Evolutionary conservation across 2,797 vertebrate species (phyloP), one percentile per base, ranked within the genome.

Genomic region (Aotus griseimembra): DNA sequence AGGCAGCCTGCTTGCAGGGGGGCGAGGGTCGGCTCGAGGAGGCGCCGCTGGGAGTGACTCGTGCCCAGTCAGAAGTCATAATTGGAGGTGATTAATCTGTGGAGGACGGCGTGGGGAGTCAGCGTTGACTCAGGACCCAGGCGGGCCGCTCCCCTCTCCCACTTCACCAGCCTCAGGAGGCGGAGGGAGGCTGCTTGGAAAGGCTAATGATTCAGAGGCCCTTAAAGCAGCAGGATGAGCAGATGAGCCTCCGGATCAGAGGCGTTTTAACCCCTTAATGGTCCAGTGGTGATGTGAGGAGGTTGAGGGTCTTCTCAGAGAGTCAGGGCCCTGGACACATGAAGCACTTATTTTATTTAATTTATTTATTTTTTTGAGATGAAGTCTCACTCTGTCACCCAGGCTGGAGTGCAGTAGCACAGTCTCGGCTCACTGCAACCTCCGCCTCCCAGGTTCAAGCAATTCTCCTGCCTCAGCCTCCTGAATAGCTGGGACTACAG

Each of bases 111-210:
- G 58, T 1, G 7, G 67, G 17, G 13, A 33, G 77, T 75, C 84
- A 77, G 33, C 39, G 2, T 52, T 97, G 98, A 97, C 92, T 96
- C 97, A 97, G 92, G 94, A n/a, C 92, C 61, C 70, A 73, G 41
- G 90, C 33, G 50, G 67, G 50, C 1, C 30, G 55, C 50, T 50
- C 72, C 55, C 15, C 13, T 82, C 0, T 12, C 72, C 61, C 30
- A 17, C 7, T 1, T 81, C 93, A 84, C 36, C 50, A 58, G 90
- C 55, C 79, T 77, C 36, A 24, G 48, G 11, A 11, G 61, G 57
- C 30, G 15, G 83, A 58, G 11, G 85, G 84, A 50, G 88, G 73
- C 48, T 9, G 19, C 75, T n/a, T 50, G 79, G 50, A 67, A 75
- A 92, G 88, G 93, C 52, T 77, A 79, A 55, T 96, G 83, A 97